A percentile compares a stretch with the other conserved stretches of the same genome.
These are phyloP conservation scores for Diorhabda sublineata DNA, from an alignment of 1,140 invertebrate genomes.

Conservation along the genomic window DNA sequence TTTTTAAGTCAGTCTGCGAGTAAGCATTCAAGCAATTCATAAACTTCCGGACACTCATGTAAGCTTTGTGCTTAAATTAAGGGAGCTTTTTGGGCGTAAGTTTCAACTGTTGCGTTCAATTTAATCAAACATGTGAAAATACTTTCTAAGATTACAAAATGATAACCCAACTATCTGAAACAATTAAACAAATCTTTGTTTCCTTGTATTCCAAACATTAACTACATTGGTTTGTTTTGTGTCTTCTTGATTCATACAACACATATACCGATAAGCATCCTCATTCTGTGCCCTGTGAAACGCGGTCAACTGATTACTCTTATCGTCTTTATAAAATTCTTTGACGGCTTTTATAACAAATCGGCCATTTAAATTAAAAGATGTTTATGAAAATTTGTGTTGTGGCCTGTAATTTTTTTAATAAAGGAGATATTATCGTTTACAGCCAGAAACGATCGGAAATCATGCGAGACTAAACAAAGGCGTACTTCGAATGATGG, in stretches of 20 bases:
- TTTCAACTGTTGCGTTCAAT: no score
- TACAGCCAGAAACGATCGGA: not conserved
- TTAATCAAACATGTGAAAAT: no score
- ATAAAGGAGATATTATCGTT: not conserved
- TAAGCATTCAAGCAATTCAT: no score
- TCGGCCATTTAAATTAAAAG: not conserved
- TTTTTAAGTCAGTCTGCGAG: no score
- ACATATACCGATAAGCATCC: not conserved
- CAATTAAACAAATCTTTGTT: no score
- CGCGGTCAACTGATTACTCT: not conserved
- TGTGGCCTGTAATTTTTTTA: constrained; percentile 2
- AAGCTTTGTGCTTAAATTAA: no score
- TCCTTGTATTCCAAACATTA: no score
- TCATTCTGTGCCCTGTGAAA: not conserved
- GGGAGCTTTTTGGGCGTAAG: no score
- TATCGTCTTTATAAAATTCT: not conserved
- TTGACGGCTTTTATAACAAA: not conserved
- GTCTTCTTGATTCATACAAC: not conserved
- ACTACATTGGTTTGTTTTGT: not conserved
- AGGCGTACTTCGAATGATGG: no score
- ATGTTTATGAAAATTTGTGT: not conserved
- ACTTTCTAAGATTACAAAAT: no score
- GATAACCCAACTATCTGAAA: no score
- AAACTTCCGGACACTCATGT: no score
- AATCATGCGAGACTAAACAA: not conserved